Base-by-base conservation (phyloP, 2,113 vertebrate species). In the Gymnocephalus cernua region DNA sequence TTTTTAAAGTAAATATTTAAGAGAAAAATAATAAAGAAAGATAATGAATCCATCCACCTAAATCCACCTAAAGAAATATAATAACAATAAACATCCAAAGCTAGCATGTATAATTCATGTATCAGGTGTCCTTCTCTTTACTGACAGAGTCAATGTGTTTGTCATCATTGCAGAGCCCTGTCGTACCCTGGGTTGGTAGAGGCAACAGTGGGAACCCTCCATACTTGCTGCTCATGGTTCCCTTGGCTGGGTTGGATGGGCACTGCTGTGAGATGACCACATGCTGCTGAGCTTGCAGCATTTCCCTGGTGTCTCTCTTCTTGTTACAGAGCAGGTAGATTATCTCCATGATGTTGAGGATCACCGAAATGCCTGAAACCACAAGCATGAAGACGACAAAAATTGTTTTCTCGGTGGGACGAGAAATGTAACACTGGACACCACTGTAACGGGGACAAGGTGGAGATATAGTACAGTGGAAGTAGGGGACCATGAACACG, bases 341-440 rank as follows among this genome's bases (percentile, higher is more conserved):
- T 0, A 98, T 78, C 79, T 99, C 97, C 0, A 95, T 82, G 48
- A 99, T 84, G 45, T 96, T 99, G 62, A 99, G 95, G 18, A 97
- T 89, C 1, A 99, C 95, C 0, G 97, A 99, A 47, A 99, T 81
- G 0, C 91, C 96, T 0, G 96, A 96, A 78, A 98, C 97, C 0
- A 92, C 96, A 81, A 98, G 86, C 97, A 98, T 98, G 74, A 98
- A 98, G 58, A 98, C 73, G 32, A 93, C 93, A 51, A 95, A 95
- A 80, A 96, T 75, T 0, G 86, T 94, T 85, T 95, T 96, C 89
- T 96, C 95, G 0, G 92, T 95, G 65, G 97, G 97, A 32, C 98
- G 94, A 2, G 97, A 98, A 3, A 98, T 92, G 0, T 95, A 98
- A 79, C 97, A 98, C 89, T 97, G 96, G 18, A 96, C 95, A 0